These are phyloP conservation scores for Alviniconcha strummeri DNA, from an alignment of 2,888 invertebrate genomes.

Conservation along the genomic window DNA sequence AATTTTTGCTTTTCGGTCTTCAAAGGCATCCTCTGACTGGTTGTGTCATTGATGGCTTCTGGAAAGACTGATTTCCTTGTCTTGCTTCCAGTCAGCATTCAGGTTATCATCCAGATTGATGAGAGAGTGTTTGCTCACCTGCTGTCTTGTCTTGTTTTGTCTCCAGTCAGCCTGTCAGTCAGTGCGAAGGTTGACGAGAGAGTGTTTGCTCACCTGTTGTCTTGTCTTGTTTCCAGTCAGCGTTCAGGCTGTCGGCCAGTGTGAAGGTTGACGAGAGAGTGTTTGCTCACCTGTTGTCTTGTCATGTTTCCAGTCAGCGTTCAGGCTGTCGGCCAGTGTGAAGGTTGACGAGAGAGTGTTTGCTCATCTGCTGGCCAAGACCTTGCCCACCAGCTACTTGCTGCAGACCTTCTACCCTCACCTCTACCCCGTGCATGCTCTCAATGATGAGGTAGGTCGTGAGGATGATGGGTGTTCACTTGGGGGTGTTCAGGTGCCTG, in stretches of 20 bases:
- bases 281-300: too few species aligned
- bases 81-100: constrained; percentile 84
- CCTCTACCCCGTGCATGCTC: constrained; percentile 89
- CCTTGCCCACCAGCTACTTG: constrained; percentile 85
- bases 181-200: constrained; percentile 87
- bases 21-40: too few species aligned
- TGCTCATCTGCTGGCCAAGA: constrained; percentile 95
- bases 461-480: not conserved
- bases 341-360: constrained; percentile 94
- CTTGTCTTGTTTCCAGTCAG: constrained; percentile 77
- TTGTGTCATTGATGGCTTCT: too few species aligned
- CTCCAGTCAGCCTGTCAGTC: constrained; percentile 90
- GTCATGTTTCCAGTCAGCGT: constrained; percentile 81
- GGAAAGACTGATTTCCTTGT: too few species aligned
- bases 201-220: too few species aligned
- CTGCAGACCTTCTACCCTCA: constrained; percentile 93
- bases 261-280: constrained; percentile 84
- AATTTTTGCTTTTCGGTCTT: too few species aligned
- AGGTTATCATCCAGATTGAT: constrained; percentile 90
- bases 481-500: too few species aligned
- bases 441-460: constrained; percentile 77
- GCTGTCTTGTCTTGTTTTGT: constrained; percentile 75
- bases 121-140: too few species aligned
- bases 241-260: constrained; percentile 91
- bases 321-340: constrained; percentile 90